Evolutionary conservation across 2,888 invertebrate genomes (phyloP), one percentile per base, ranked within the genome.

Genomic region (Apeira syringaria): DNA sequence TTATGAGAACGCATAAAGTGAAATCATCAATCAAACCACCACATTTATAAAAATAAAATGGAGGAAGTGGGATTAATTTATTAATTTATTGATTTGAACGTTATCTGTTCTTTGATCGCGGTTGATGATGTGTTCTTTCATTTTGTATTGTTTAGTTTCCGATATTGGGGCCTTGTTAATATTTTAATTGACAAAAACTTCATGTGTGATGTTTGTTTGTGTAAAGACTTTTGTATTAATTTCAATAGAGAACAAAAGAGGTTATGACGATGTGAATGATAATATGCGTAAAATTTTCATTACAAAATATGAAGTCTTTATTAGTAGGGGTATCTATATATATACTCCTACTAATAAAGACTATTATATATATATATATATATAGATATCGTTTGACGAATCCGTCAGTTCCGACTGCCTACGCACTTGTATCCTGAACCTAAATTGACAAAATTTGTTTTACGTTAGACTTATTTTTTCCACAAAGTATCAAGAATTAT

Each of bases 31-130:
- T 88, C 88, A 88, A 74, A 68, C 56, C 72, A 83, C 84, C 85
- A 82, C 81, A 73, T 80, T 72, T 67, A 78, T 75, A 80, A 80
- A 79, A 78, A 77, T 70, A 75, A 74, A 73, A 65, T 65, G 60
- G 68, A 80, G 84, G 83, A 84, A 82, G 77, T 76, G 64, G 71
- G 74, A 74, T 76, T 80, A 84, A 86, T 85, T 74, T 80, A 83
- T 87, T 83, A 83, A 82, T 83, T 83, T 82, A 88, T 87, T 86
- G 86, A 85, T 87, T 82, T 77, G 74, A 72, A 60, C 66, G 63
- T 74, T 86, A 88, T 87, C 87, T 82, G 65, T 73, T 69, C 80
- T 75, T 82, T 85, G 79, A 88, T 88, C 87, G 56, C 47, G 53
- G 61, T 66, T 70, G 74, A 74, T 79, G 77, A 78, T 77, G 76